Conservation (phyloP, 2,113 vertebrate species). For the Elgaria multicarinata region DNA sequence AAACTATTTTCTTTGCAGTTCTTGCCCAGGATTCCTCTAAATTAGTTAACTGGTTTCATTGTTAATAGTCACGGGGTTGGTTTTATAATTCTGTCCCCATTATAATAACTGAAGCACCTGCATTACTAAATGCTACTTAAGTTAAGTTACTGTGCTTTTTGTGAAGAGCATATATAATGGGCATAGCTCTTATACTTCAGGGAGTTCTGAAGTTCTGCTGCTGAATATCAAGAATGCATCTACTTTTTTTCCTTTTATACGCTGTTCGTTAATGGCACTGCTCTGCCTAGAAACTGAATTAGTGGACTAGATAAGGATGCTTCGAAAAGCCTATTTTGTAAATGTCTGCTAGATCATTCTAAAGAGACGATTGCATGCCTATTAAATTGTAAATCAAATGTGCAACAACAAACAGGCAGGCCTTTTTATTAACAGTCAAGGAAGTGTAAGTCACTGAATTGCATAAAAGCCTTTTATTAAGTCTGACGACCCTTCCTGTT, state of each 20-base stretch:
- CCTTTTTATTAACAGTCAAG: neutral
- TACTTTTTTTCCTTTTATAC: neutral
- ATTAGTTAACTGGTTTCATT: neutral
- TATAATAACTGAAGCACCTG: neutral
- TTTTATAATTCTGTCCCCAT: neutral
- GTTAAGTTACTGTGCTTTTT: neutral
- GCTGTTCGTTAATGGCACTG: fast-evolving
- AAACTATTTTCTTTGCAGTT: neutral
- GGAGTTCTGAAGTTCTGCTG: neutral
- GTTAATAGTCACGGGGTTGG: neutral
- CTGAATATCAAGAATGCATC: neutral
- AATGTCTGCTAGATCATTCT: neutral
- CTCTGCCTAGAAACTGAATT: neutral
- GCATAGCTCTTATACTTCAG: fast-evolving
- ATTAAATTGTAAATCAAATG: neutral
- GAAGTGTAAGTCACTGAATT: neutral
- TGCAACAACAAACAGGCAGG: neutral
- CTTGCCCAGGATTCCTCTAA: neutral
- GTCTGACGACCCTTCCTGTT: neutral
- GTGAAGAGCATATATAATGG: neutral
- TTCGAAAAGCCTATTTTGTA: conserved; percentile 17
- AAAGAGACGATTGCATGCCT: neutral
- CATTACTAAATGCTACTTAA: neutral
- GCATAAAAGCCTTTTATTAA: neutral
- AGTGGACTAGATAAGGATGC: neutral